Evolutionary conservation across 2,888 invertebrate species (phyloP).

Genomic region (Acanthosepion esculentum): DNA sequence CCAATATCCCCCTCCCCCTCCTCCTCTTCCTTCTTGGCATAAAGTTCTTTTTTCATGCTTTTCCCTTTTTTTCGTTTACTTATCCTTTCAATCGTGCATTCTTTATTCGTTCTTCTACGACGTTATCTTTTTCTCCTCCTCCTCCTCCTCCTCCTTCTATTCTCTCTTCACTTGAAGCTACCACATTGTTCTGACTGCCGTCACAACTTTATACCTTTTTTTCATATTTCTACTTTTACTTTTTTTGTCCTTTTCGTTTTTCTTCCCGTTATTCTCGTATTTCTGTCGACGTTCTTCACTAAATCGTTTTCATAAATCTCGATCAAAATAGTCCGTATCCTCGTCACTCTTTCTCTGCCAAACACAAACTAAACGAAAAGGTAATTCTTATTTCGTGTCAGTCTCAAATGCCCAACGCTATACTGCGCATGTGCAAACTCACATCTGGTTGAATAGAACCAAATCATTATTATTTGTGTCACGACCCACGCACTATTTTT

Average conservation of each 20-base stretch:
- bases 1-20: too few species aligned
- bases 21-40: too few species aligned
- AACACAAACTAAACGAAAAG: not conserved
- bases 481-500: not conserved
- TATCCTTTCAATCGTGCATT: too few species aligned
- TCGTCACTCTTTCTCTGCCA: not conserved
- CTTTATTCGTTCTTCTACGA: not conserved
- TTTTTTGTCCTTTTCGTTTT: not conserved
- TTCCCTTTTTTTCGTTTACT: too few species aligned
- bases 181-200: not conserved
- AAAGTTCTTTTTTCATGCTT: too few species aligned
- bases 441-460: not conserved
- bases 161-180: not conserved
- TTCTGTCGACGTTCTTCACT: not conserved
- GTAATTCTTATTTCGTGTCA: not conserved
- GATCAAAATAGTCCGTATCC: constrained; percentile 4
- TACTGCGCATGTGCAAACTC: not conserved
- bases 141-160: accelerated
- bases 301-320: not conserved
- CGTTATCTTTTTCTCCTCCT: too few species aligned
- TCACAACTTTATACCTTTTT: not conserved
- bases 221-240: not conserved
- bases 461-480: constrained; percentile 22
- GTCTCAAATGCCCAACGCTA: not conserved
- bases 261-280: not conserved